Base-by-base conservation (phyloP, 2,888 invertebrate genomes). In the Hydrotaea cyrtoneurina region DNA sequence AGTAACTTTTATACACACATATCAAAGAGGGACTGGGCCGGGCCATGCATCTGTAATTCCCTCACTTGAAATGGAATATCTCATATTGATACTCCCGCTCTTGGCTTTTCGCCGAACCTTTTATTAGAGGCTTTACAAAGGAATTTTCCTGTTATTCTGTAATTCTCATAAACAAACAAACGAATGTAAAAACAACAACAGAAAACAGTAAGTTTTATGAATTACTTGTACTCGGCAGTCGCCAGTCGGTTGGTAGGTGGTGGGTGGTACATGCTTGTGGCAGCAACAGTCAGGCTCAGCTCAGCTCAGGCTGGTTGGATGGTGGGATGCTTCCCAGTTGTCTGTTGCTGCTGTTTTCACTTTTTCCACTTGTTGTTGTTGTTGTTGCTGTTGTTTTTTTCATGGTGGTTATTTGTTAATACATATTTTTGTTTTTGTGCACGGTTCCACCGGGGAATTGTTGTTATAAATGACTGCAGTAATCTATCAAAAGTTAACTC, bases 381-480 rank as follows among this genome's bases (percentile, higher is more conserved):
- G 31, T 31, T 31, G 31, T 31, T 31, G 2, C 7, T 7, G 7
- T 31, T 31, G 31, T 31, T 7, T 7, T 31, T 2, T 4, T 31
- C 3, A 7, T 31, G 31, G 31, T 31, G 31, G 31, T 62, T 69
- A 69, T n/a, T 59, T 69, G 69, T 69, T 66, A 39, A 66, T 59
- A 50, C 26, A 19, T 19, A 43, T 66, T 66, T 66, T 43, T 73
- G 19, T 39, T 73, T 53, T 13, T 73, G 55, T 13, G 8, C 36
- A 21, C 23, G 36, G 7, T 43, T 74, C 46, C 77, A 66, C 62
- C 69, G 75, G 79, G 82, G 69, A 80, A 78, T 85, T 71, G 72
- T 80, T 82, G 73, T 64, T 64, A 82, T 80, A 80, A 82, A 75
- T 85, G 53, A 75, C 85, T 71, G 74, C 21, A 71, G 79, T 85